Conservation (phyloP, 2,797 vertebrate species). For the Ptychadena robeensis region DNA sequence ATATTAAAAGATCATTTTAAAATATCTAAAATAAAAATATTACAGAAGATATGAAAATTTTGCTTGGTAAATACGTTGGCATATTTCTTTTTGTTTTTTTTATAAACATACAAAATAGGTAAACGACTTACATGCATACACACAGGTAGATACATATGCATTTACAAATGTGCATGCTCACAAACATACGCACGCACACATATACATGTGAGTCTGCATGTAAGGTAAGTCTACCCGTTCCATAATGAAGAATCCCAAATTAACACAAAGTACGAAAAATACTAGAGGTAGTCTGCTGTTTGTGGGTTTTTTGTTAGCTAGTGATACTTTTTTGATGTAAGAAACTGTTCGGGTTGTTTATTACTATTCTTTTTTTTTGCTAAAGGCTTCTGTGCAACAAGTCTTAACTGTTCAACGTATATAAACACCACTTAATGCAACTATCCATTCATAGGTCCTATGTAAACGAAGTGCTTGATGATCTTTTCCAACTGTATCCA, state of each 20-base stretch:
- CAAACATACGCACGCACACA: constrained; percentile 44
- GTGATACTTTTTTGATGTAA: constrained; percentile 73
- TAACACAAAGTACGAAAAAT: constrained; percentile 76
- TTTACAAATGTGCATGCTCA: too few species aligned
- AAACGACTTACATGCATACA: constrained; percentile 66
- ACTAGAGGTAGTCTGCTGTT: constrained; percentile 98
- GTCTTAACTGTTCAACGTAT: constrained; percentile 64
- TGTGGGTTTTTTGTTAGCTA: constrained; percentile 75
- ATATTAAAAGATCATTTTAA: constrained; percentile 56
- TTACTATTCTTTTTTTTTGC: too few species aligned
- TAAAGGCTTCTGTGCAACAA: constrained; percentile 68
- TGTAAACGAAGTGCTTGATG: constrained; percentile 65
- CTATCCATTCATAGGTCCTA: constrained; percentile 64
- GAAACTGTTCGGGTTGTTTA: constrained; percentile 67
- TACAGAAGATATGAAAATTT: constrained; percentile 59
- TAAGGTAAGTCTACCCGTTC: constrained; percentile 67
- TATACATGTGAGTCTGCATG: constrained; percentile 47
- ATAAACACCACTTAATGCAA: constrained; percentile 61
- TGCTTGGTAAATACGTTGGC: constrained; percentile 53
- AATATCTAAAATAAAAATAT: constrained; percentile 63
- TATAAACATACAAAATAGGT: constrained; percentile 66
- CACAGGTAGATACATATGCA: too few species aligned
- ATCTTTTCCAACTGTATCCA: constrained; percentile 64
- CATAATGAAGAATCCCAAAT: constrained; percentile 75
- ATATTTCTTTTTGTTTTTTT: constrained; percentile 62